Base-by-base conservation (phyloP, 2,888 invertebrate genomes). In the Archips crataeganus region DNA sequence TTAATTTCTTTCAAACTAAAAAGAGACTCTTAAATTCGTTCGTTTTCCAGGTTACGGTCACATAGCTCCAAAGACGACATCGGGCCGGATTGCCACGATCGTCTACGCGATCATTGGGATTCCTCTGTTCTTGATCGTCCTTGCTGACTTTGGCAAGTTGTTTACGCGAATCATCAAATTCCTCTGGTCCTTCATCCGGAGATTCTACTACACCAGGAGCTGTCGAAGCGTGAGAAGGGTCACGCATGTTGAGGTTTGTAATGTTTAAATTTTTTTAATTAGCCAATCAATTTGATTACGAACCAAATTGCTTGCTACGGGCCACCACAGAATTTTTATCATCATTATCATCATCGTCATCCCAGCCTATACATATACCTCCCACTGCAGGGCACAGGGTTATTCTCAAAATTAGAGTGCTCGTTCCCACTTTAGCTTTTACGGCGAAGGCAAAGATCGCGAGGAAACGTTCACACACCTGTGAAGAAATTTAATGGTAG, bases 51-150 rank as follows among this genome's bases (percentile, higher is more conserved):
- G 99, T 84, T 99, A 99, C 93, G 99, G 99, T 75, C 98, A 99
- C 89, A 98, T 99, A 82, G 97, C 98, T 64, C 99, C 99, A 0
- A 97, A 97, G 80, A 99, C 99, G 11, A 96, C 94, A 6, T 96
- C 97, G 11, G 99, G 99, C 9, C 96, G 97, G 77, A 96, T 97
- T 0, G 95, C 98, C 64, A 99, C 99, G 0, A 98, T 99, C 78
- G 94, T 98, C 39, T 99, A 99, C 88, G 98, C 99, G 42, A 96
- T 98, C 76, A 96, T 99, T 77, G 99, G 99, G 11, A 99, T 99
- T 82, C 99, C 99, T 0, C 95, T 99, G 82, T 99, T 99, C 90
- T 95, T 99, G 79, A 98, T 99, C 72, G 97, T 99, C 15, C 90
- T 99, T 78, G 98, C 99, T 54, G 99, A 99, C 93, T 97, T 99